Base-by-base conservation (phyloP, 2,888 invertebrate species). In the Himalopsyche tibetana region DNA sequence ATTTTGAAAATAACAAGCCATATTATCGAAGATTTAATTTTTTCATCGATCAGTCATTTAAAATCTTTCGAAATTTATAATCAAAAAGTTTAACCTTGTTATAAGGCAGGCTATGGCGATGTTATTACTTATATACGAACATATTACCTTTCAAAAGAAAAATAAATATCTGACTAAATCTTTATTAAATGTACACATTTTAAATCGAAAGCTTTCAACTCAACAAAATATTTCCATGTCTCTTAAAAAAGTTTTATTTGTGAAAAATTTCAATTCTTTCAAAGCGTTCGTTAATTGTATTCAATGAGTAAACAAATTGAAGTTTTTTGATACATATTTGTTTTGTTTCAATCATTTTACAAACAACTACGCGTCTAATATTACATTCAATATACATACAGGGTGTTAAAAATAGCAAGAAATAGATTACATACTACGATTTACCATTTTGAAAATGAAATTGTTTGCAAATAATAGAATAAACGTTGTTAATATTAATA, bases 271-370 rank as follows among this genome's bases (percentile, higher is more conserved):
- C 0, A 74, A 74, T 74, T 74, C 19, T 36, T 74, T 36, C 12
- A 36, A 74, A 36, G 69, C 38, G 38, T 38, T 74, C 69, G 12
- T 74, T 38, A 74, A 74, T 74, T 51, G 12, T 15, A 51, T 51
- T 74, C 36, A 74, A 74, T 9, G 36, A 74, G 69, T 15, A 74
- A 74, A 74, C 69, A 74, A 74, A 74, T 74, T 74, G 28, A 36
- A 74, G 12, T 38, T 38, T 74, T 74, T 28, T 38, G 69, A 74
- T 74, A 74, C 38, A 38, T 74, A 38, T 74, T 74, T 74, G 69
- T 74, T 74, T 74, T 74, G 69, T 74, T 74, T 74, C 69, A 74
- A 74, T 74, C 69, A 74, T 36, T 36, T 74, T 74, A 74, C 69
- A 74, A 74, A 74, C 36, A 74, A 28, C 69, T 12, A 5, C 15